These are phyloP conservation scores for Aphelocoma californica DNA, from an alignment of 2,797 vertebrate species.

Conservation along the genomic window DNA sequence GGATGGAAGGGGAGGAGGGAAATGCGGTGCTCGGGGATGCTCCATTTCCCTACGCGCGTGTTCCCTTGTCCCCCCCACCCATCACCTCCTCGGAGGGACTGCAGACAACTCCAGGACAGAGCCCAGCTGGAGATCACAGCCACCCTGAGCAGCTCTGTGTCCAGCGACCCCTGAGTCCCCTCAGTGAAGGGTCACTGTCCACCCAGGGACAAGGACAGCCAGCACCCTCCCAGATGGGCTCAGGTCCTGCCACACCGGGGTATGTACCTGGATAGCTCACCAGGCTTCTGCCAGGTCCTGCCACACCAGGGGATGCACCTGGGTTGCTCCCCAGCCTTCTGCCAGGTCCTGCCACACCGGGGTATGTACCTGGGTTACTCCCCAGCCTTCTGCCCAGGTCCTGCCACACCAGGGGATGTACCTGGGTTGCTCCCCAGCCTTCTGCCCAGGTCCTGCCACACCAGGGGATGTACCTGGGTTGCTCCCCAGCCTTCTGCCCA, in stretches of 20 bases:
- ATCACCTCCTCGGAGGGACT: neutral
- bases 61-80: neutral
- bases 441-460: too few species aligned
- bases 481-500: too few species aligned
- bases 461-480: too few species aligned
- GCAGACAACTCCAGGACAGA: neutral
- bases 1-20: neutral
- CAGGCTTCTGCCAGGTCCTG: neutral
- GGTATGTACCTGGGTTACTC: too few species aligned
- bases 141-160: neutral
- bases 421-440: too few species aligned
- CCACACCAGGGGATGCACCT: too few species aligned
- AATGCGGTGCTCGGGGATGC: neutral
- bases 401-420: too few species aligned
- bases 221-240: neutral
- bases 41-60: fast-evolving
- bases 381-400: neutral
- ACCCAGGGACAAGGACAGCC: neutral
- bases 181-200: neutral
- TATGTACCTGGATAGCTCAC: too few species aligned
- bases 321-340: too few species aligned
- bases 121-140: neutral
- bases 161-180: fast-evolving
- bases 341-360: neutral
- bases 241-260: neutral